These are phyloP conservation scores for Cryptocheilus praepositus DNA, from an alignment of 2,888 invertebrate genomes.

Conservation along the genomic window DNA sequence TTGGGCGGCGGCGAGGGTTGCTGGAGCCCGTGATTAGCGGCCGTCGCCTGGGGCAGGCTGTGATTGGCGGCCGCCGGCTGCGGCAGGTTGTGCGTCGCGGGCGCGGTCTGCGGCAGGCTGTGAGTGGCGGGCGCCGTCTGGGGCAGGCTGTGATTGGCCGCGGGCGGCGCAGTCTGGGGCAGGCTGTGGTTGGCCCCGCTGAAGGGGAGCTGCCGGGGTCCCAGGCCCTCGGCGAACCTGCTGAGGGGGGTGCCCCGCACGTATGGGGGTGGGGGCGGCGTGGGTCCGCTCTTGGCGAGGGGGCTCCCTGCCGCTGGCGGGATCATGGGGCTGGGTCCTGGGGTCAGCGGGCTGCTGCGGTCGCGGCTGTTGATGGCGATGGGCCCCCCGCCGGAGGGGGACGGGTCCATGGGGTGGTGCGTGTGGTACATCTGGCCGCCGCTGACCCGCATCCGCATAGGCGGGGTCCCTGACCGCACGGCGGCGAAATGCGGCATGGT, in stretches of 20 bases:
- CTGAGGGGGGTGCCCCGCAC: slow-evolving; percentile 70
- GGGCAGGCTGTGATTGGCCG: too few relatives aligned
- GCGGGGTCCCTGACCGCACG: slow-evolving; percentile 68
- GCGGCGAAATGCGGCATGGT: slow-evolving; percentile 70
- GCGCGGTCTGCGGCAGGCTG: slow-evolving; percentile 64
- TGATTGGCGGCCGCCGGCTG: slow-evolving; percentile 63
- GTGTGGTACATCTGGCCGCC: slow-evolving; percentile 74
- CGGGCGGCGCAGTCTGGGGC: too few relatives aligned
- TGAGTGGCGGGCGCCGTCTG: slow-evolving; percentile 58
- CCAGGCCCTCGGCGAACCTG: slow-evolving; percentile 57
- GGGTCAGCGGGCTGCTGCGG: slow-evolving; percentile 61
- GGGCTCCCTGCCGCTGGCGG: slow-evolving; percentile 74
- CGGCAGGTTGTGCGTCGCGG: slow-evolving; percentile 66
- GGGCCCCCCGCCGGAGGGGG: slow-evolving; percentile 77
- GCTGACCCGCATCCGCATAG: slow-evolving; percentile 70
- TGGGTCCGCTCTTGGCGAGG: slow-evolving; percentile 67
- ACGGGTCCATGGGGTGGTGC: slow-evolving; percentile 77
- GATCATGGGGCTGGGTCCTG: slow-evolving; percentile 69
- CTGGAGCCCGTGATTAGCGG: slow-evolving; percentile 65
- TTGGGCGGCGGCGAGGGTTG: slow-evolving; percentile 72
- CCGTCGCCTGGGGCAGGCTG: slow-evolving; percentile 32
- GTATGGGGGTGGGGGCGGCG: slow-evolving; percentile 71
- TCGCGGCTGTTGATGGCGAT: slow-evolving; percentile 73
- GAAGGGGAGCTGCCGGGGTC: slow-evolving; percentile 22
- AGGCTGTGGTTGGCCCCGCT: too few relatives aligned